A percentile compares a stretch with the other conserved stretches of the same genome.
phyloP scores from a whole-genome alignment of 2,113 vertebrate genomes.

The Emydura subglobosa region DNA sequence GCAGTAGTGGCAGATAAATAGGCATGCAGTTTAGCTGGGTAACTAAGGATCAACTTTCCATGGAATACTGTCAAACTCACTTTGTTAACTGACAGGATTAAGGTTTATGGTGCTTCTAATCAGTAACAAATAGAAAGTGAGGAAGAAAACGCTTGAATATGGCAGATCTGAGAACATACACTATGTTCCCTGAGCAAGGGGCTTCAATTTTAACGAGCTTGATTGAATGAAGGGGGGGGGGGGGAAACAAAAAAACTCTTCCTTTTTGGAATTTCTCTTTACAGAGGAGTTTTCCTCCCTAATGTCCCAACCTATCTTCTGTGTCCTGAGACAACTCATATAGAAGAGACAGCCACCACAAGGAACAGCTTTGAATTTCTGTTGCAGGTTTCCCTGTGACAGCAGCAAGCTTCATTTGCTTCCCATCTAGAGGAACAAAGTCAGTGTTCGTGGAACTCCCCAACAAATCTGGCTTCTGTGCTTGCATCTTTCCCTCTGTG shows the following conservation, averaged over 20 bases:
- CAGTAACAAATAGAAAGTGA: background rate
- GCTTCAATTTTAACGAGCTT: background rate
- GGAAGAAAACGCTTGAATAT: background rate
- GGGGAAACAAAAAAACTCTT: background rate
- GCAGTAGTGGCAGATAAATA: slow-evolving; percentile 14
- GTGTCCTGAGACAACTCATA: background rate
- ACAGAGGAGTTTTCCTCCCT: background rate
- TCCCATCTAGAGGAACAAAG: background rate
- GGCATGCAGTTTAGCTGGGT: background rate
- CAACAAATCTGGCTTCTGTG: background rate
- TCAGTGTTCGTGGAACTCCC: background rate
- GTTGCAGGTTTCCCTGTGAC: background rate
- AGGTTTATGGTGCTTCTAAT: background rate
- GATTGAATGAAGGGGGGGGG: background rate
- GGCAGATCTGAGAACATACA: background rate
- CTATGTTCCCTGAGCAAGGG: background rate
- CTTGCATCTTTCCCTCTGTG: background rate
- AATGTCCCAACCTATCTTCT: background rate
- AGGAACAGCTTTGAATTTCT: background rate
- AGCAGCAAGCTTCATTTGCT: background rate
- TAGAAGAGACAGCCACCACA: background rate
- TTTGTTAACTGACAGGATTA: slow-evolving; percentile 13
- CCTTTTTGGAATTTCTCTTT: background rate
- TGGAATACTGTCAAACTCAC: background rate
- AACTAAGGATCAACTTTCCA: slow-evolving; percentile 33